Conservation (phyloP, 2,888 invertebrate species). For the Hoplodrina ambigua region DNA sequence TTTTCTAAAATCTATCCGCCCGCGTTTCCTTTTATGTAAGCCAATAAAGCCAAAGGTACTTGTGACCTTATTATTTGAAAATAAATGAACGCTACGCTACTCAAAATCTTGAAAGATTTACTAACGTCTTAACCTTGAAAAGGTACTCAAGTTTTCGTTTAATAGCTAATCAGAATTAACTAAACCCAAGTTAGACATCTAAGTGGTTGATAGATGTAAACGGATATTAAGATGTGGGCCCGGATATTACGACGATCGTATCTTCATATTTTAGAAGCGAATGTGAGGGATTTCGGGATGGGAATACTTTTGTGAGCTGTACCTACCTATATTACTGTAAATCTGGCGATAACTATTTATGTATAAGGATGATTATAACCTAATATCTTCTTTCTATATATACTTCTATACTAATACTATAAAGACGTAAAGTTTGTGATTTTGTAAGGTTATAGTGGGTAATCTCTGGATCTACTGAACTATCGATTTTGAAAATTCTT, state of each 20-base stretch:
- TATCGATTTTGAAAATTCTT: no score
- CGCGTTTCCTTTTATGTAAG: no score
- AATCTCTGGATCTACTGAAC: no score
- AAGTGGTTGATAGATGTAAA: conserved; percentile 74
- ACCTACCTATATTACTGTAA: conserved; percentile 22
- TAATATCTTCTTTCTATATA: no score
- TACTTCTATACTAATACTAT: no score
- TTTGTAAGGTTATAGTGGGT: no score
- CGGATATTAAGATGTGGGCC: conserved; percentile 80
- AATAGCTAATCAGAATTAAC: conserved; percentile 50
- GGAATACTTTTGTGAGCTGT: conserved; percentile 46
- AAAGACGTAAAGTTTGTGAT: no score
- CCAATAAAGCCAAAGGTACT: no score
- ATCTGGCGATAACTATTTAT: conserved; percentile 11
- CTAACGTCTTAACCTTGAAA: conserved; percentile 22
- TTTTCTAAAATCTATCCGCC: no score
- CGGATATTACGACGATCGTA: conserved; percentile 78
- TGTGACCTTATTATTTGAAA: no score
- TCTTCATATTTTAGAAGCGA: conserved; percentile 64
- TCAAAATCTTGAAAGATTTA: not conserved
- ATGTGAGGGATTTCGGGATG: conserved; percentile 50
- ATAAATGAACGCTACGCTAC: no score
- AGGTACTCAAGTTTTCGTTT: conserved; percentile 31
- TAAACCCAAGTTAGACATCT: conserved; percentile 54
- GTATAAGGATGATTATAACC: not conserved